A percentile compares a stretch with the other conserved stretches of the same genome.
Evolutionary conservation across 2,797 vertebrate species (phyloP).

Genomic region (Merluccius polli): DNA sequence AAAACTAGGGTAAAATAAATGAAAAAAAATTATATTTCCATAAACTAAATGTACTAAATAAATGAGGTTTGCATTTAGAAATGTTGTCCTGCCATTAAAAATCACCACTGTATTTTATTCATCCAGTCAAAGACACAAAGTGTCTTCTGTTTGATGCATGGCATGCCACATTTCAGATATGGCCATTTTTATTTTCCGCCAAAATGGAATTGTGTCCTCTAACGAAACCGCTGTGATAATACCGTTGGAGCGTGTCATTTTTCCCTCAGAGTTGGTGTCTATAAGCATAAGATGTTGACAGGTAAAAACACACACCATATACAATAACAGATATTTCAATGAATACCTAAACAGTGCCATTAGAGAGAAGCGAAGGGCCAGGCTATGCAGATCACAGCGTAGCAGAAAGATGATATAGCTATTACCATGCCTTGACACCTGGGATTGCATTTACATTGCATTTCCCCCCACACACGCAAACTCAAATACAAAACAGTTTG

Average conservation of each 20-base stretch:
- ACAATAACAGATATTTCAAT: constrained; percentile 71
- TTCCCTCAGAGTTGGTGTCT: constrained; percentile 31
- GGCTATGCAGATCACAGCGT: constrained; percentile 67
- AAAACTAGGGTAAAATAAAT: neutral
- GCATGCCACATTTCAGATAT: neutral
- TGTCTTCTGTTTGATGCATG: neutral
- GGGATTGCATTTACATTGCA: constrained; percentile 67
- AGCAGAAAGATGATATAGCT: constrained; percentile 72
- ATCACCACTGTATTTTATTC: too few relatives aligned
- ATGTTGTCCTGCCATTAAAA: neutral
- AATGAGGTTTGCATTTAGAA: neutral
- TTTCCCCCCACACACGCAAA: constrained; percentile 58
- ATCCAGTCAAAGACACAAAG: neutral
- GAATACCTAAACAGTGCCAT: constrained; percentile 73
- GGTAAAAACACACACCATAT: constrained; percentile 67
- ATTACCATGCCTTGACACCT: constrained; percentile 66
- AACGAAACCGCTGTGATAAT: constrained; percentile 47
- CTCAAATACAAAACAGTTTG: constrained; percentile 17
- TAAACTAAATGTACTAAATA: neutral
- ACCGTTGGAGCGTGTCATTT: constrained; percentile 48
- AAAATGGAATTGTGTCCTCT: constrained; percentile 13
- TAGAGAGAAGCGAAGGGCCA: constrained; percentile 59
- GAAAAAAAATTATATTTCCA: neutral
- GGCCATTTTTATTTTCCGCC: neutral
- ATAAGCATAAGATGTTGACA: constrained; percentile 52